Evolutionary conservation across 2,888 invertebrate species (phyloP), one percentile per base, ranked within the genome.

Genomic region (Octonoba sinensis): DNA sequence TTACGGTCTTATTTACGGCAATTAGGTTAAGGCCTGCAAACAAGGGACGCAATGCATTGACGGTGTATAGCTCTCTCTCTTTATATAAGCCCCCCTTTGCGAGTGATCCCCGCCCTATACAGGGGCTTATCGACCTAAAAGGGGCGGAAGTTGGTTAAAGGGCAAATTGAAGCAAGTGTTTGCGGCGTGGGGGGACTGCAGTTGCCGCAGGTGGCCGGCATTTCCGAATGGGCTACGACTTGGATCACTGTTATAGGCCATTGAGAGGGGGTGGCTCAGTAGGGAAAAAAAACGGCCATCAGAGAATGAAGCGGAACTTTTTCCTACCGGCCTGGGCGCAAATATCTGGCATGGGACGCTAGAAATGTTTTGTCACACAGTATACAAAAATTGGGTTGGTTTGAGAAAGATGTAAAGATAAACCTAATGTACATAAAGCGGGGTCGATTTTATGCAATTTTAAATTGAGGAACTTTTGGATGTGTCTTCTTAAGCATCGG

Each of bases 1-100:
- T 83, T 83, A 83, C 73, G 77, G 49, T 83, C 83, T 83, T 78
- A 83, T 83, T 83, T 83, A 78, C 83, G 83, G 83, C 83, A 83
- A 83, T 83, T 83, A 83, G 83, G 82, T 65, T 82, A 82, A 82
- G 76, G 75, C 82, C 82, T 72, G 82, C 72, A 82, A 82, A 82
- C 82, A 82, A 76, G 76, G 72, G 71, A 56, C 27, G 54, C 71
- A 57, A 75, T 82, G 75, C 75, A 82, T 71, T 66, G 54, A 71
- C 66, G 78, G 78, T 72, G 71, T 78, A 71, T 78, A 71, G 70
- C 56, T 36, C 69, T 54, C 81, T 64, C 70, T 74, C 81, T 73
- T 79, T 81, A 73, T 81, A 72, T 60, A 72, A 67, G 76, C 67
- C 69, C 76, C 69, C 66, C 67, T 16, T 1, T 1, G 62, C 24